These are phyloP conservation scores for Phrynocephalus forsythii DNA, from an alignment of 2,797 vertebrate genomes.

Conservation along the genomic window DNA sequence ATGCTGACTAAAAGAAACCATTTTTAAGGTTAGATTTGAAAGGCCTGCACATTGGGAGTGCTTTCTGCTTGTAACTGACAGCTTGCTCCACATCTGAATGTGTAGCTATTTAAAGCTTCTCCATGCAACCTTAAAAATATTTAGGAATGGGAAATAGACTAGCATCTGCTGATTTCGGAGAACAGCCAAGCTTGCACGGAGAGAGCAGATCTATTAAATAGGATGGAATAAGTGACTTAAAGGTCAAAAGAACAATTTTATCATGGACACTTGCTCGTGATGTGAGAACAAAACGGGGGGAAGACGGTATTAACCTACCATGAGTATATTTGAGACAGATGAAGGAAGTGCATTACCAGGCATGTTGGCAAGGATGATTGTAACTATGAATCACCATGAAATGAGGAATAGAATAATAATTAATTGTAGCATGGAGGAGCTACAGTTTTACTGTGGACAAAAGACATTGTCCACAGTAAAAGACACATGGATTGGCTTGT, in stretches of 20 bases:
- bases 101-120: slow-evolving; percentile 30
- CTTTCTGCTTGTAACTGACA: slow-evolving; percentile 20
- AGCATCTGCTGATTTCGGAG: slow-evolving; percentile 36
- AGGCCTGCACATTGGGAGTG: slow-evolving; percentile 20
- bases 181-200: background rate
- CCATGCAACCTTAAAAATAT: background rate
- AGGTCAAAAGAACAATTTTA: slow-evolving; percentile 47
- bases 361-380: slow-evolving; percentile 8
- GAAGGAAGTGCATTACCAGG: slow-evolving; percentile 10
- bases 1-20: slow-evolving; percentile 46
- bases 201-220: slow-evolving; percentile 31
- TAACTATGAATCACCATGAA: slow-evolving; percentile 3
- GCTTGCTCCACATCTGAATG: background rate
- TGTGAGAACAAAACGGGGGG: background rate
- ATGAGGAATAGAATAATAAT: slow-evolving; percentile 16
- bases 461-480: background rate
- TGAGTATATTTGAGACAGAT: background rate
- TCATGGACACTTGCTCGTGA: slow-evolving; percentile 3
- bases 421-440: background rate
- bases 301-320: background rate
- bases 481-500: background rate
- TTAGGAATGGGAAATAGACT: slow-evolving; percentile 31
- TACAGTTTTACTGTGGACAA: slow-evolving; percentile 14
- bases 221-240: slow-evolving; percentile 27
- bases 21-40: slow-evolving; percentile 52